Evolutionary conservation across 2,888 invertebrate genomes (phyloP).

Genomic region (Syritta pipiens): DNA sequence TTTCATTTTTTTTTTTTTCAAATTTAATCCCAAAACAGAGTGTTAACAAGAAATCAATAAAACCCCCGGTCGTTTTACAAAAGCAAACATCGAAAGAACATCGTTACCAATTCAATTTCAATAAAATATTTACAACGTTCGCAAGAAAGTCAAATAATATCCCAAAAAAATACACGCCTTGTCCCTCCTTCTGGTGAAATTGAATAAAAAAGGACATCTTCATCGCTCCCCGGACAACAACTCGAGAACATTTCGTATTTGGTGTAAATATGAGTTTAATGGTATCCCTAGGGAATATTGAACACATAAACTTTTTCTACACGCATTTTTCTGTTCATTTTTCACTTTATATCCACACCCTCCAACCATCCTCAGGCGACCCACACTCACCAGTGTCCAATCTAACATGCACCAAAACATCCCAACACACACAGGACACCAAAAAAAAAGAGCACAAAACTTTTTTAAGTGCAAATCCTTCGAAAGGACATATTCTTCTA

Average conservation of each 20-base stretch:
- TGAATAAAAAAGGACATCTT: slow-evolving; percentile 58
- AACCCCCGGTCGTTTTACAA: neutral
- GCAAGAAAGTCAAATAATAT: slow-evolving; percentile 35
- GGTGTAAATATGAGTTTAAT: slow-evolving; percentile 70
- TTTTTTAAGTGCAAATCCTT: slow-evolving; percentile 67
- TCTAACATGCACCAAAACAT: slow-evolving; percentile 25
- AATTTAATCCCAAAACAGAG: too few species aligned
- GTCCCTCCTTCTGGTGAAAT: slow-evolving; percentile 30
- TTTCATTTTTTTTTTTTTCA: too few species aligned
- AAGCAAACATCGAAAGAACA: slow-evolving; percentile 23
- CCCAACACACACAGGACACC: neutral
- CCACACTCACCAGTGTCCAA: slow-evolving; percentile 27
- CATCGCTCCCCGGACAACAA: slow-evolving; percentile 24
- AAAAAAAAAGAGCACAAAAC: slow-evolving; percentile 32
- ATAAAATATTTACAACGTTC: slow-evolving; percentile 60
- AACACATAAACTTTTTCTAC: slow-evolving; percentile 35
- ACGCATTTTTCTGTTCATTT: slow-evolving; percentile 51
- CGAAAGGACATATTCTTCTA: slow-evolving; percentile 60
- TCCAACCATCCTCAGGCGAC: neutral
- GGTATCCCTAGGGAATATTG: slow-evolving; percentile 59
- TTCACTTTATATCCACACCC: slow-evolving; percentile 43
- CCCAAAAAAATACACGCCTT: neutral
- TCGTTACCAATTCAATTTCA: slow-evolving; percentile 47
- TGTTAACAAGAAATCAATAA: slow-evolving; percentile 3
- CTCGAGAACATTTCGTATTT: slow-evolving; percentile 61